A percentile compares a stretch with the other conserved stretches of the same genome.
These are phyloP conservation scores for Tenthredo distinguenda DNA, from an alignment of 2,888 invertebrate species.

Conservation along the genomic window DNA sequence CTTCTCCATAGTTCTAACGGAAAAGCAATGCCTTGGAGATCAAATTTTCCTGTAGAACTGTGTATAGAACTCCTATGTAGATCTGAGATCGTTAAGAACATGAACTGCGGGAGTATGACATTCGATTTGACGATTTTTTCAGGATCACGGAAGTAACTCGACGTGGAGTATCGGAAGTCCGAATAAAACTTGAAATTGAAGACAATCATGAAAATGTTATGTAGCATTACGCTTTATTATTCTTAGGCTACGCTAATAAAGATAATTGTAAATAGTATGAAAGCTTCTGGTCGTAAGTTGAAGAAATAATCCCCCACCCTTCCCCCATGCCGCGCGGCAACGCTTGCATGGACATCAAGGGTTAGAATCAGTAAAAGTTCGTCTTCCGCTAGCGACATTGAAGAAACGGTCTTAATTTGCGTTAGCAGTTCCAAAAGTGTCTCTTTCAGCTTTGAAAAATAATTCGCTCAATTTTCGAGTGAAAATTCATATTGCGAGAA, in stretches of 20 bases:
- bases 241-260: neutral
- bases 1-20: neutral
- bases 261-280: neutral
- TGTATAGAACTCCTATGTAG: neutral
- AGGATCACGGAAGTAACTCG: slow-evolving; percentile 66
- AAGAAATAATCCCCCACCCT: neutral
- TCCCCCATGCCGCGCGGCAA: too few relatives aligned
- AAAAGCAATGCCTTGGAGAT: neutral
- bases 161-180: slow-evolving; percentile 65
- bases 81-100: neutral
- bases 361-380: too few relatives aligned
- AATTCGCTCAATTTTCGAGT: neutral
- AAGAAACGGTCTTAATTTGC: too few relatives aligned
- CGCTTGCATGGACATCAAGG: too few relatives aligned
- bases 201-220: neutral
- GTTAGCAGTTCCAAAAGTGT: neutral
- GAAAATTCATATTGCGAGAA: too few relatives aligned
- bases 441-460: neutral
- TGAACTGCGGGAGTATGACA: neutral
- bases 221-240: neutral
- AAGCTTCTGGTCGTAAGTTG: neutral
- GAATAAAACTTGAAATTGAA: neutral
- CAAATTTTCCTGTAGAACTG: neutral
- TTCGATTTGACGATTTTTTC: slow-evolving; percentile 52
- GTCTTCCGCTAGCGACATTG: too few relatives aligned